These are phyloP conservation scores for Heliconius cydno DNA, from an alignment of 2,888 invertebrate genomes.

Conservation along the genomic window DNA sequence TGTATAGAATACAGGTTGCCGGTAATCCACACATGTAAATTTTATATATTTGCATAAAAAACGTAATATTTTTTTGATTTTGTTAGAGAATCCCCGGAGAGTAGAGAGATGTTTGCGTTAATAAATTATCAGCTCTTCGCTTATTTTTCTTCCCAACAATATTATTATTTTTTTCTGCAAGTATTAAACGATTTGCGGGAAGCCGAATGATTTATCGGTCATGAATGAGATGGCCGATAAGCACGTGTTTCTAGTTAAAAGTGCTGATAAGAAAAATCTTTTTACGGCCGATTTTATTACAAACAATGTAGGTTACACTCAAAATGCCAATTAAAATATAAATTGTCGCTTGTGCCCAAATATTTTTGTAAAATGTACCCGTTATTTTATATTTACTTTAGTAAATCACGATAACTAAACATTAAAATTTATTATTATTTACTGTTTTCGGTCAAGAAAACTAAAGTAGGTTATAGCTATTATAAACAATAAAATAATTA, in stretches of 20 bases:
- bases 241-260: conserved; percentile 54
- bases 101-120: neutral
- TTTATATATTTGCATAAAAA: too few species aligned
- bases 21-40: too few species aligned
- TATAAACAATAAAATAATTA: conserved; percentile 14
- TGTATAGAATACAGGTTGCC: too few species aligned
- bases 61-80: neutral
- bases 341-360: neutral
- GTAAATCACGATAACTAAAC: conserved; percentile 6
- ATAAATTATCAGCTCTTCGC: neutral
- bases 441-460: neutral
- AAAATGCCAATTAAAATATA: neutral
- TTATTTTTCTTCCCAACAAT: neutral
- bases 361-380: conserved; percentile 9
- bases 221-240: conserved; percentile 60
- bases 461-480: conserved; percentile 4
- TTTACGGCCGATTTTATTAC: conserved; percentile 40
- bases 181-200: conserved; percentile 16
- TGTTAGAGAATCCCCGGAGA: neutral
- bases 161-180: neutral
- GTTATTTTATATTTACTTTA: conserved; percentile 11
- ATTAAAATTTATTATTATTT: neutral
- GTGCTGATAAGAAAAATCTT: conserved; percentile 54
- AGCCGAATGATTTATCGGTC: conserved; percentile 59
- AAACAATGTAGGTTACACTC: conserved; percentile 26